Evolutionary conservation across 2,888 invertebrate species (phyloP), one percentile per base, ranked within the genome.

Genomic region (Amblyjoppa fuscipennis): DNA sequence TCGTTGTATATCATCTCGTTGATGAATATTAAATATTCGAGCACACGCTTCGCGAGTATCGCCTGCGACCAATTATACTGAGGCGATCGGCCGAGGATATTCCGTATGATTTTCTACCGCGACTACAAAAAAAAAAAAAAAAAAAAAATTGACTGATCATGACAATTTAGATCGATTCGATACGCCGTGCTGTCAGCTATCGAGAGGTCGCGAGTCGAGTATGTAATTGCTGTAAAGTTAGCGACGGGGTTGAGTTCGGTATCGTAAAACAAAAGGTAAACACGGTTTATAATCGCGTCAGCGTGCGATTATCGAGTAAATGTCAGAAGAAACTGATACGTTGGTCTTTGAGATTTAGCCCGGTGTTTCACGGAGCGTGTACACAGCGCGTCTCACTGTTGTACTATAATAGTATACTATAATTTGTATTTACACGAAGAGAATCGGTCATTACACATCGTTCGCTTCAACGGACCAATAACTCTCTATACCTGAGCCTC

Each of bases 1-100:
- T 87, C 59, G 69, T 74, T 87, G 88, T 89, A 88, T 89, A 88
- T 87, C 83, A 88, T 86, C 84, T 86, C 81, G 49, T 49, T 64
- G 75, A 81, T 85, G 61, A 77, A 61, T 69, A 51, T 73, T 51
- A 74, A 81, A 71, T 84, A 81, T 73, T 70, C 61, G 78, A 69
- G 45, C 16, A 49, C 45, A 49, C 16, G 3, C 45, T 16, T 49
- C 45, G 45, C 45, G 16, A 3, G 4, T 3, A 49, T 49, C 45
- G 16, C 45, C 45, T 45, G 53, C 9, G 53, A 5, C 53, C 7
- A 56, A 56, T 56, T n/a, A 16, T 34, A 11, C 3, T 11, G 16
- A 13, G 1, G 31, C 61, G 61, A 61, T 61, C 16, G 31, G 61
- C 61, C 61, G 16, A 31, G 4, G 59, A 59, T 61, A 31, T 61